Conservation (phyloP, 2,888 invertebrate genomes). For the Dioctria linearis region DNA sequence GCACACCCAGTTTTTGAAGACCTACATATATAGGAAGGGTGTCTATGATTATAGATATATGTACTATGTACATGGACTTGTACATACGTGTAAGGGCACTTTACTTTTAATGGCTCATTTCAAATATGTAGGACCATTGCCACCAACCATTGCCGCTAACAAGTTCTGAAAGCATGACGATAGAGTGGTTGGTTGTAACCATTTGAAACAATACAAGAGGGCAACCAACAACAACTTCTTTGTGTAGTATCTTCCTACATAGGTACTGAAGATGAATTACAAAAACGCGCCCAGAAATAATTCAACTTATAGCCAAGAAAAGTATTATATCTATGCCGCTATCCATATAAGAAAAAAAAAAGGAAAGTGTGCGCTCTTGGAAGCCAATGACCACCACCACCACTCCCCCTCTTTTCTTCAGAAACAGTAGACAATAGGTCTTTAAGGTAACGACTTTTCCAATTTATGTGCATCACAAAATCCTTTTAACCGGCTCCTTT, state of each 20-base stretch:
- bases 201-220: slow-evolving; percentile 11
- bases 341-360: neutral
- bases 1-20: neutral
- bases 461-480: slow-evolving; percentile 18
- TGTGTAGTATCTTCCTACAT: no score
- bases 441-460: slow-evolving; percentile 31
- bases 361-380: neutral
- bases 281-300: slow-evolving; percentile 16
- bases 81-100: slow-evolving; percentile 5
- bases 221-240: no score
- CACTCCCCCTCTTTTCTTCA: neutral
- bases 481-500: slow-evolving; percentile 35
- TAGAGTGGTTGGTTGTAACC: neutral
- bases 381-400: neutral
- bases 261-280: neutral
- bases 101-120: slow-evolving; percentile 41
- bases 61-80: no score
- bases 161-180: neutral
- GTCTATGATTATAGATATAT: neutral
- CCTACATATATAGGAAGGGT: neutral
- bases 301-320: neutral
- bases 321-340: neutral
- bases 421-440: slow-evolving; percentile 12
- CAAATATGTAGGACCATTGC: slow-evolving; percentile 3
- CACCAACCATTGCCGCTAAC: neutral